A percentile compares a stretch with the other conserved stretches of the same genome.
Evolutionary conservation across 2,113 vertebrate species (phyloP).

Genomic region (Philantomba maxwellii): DNA sequence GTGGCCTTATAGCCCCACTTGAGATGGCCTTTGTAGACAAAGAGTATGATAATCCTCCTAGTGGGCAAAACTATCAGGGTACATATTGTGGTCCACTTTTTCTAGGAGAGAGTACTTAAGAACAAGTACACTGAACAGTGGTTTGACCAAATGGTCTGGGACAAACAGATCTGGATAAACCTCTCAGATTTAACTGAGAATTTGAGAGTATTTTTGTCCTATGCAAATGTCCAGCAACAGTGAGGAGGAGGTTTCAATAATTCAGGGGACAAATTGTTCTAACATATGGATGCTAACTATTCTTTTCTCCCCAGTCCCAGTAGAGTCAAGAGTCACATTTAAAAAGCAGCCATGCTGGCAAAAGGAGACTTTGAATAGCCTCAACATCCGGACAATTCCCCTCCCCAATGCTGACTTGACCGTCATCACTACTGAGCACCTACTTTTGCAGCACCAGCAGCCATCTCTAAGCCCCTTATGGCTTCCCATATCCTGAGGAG

Average conservation of each 20-base stretch:
- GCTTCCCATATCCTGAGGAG: not conserved
- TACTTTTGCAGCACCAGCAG: not conserved
- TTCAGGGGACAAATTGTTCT: not conserved
- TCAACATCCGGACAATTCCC: not conserved
- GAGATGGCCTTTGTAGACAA: not conserved
- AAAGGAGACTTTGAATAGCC: not conserved
- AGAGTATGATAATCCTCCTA: not conserved
- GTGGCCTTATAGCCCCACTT: not conserved
- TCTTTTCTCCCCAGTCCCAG: not conserved
- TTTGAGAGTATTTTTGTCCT: slow-evolving; percentile 42
- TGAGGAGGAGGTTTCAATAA: not conserved
- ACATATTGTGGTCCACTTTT: not conserved
- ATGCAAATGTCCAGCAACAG: slow-evolving; percentile 25
- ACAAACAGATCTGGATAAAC: slow-evolving; percentile 40
- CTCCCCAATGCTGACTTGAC: not conserved
- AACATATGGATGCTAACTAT: not conserved
- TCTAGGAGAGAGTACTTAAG: not conserved
- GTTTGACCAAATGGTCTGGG: slow-evolving; percentile 48
- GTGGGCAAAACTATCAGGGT: not conserved
- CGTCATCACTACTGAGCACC: not conserved
- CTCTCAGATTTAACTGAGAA: slow-evolving; percentile 47
- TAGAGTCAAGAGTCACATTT: not conserved
- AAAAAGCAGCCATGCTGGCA: not conserved
- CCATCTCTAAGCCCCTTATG: not conserved
- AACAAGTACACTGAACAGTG: slow-evolving; percentile 31